Evolutionary conservation across 2,113 vertebrate species (phyloP), one percentile per base, ranked within the genome.

Genomic region (Crotalus viridis): DNA sequence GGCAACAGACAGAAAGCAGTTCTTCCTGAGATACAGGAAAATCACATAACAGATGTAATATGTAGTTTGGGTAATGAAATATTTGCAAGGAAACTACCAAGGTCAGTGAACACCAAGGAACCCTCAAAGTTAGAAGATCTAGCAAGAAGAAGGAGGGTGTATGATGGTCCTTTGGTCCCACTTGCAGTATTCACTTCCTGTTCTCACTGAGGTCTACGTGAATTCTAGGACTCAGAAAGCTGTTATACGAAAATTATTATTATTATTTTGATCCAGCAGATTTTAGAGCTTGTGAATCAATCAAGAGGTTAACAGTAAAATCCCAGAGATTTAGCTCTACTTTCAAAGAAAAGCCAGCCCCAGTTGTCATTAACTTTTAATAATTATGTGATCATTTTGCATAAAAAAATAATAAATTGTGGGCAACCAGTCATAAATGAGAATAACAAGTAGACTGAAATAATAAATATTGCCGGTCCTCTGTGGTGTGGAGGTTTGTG

Each of bases 351-450:
- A 43, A 56, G 74, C 88, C 89, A 85, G 54, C 91, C 64, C 52
- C 61, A 39, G 89, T 91, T 88, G 22, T 55, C 89, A 39, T 51
- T 88, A 85, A 92, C 51, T 2, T 89, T 3, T 90, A 46, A 91
- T 94, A 93, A 94, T 46, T 5, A 56, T 93, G 17, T 54, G 59
- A 64, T 33, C 85, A 15, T 59, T n/a, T 12, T 94, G 81, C 28
- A 17, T 33, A 93, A 52, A 33, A 51, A 94, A 39, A 64, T 93
- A 90, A 19, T 94, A 55, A 55, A 57, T 7, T 89, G 3, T 92
- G 21, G 7, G 15, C 7, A n/a, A 88, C 92, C 94, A 64, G 54
- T 57, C 88, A 88, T 91, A 48, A 88, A 91, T 57, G 54, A 93
- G 33, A 39, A 39, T 13, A 87, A 90, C 33, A 33, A 91, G 0